These are phyloP conservation scores for Aphyosemion australe DNA, from an alignment of 2,113 vertebrate genomes.

Conservation along the genomic window DNA sequence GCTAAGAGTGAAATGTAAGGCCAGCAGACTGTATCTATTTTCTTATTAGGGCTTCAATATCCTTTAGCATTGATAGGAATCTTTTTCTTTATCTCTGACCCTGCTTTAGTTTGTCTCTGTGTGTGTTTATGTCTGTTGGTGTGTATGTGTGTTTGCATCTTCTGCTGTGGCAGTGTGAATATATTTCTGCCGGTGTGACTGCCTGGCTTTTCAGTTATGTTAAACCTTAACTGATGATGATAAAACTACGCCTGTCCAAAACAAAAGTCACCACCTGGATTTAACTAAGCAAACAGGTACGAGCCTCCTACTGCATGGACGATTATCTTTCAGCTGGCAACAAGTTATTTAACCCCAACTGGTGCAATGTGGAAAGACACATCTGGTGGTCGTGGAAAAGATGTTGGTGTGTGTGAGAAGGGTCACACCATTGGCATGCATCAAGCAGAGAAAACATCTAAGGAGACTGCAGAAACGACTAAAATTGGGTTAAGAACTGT, in stretches of 20 bases:
- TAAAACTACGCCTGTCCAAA: slow-evolving; percentile 12
- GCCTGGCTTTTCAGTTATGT: slow-evolving; percentile 17
- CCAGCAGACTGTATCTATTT: slow-evolving; percentile 71
- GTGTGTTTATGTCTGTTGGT: slow-evolving; percentile 26
- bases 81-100: slow-evolving; percentile 76
- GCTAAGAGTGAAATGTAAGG: slow-evolving; percentile 68
- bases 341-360: too few species aligned
- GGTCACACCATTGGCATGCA: too few species aligned
- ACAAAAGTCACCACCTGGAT: too few species aligned
- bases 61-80: slow-evolving; percentile 76
- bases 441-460: too few species aligned
- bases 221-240: slow-evolving; percentile 23
- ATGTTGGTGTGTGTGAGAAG: too few species aligned
- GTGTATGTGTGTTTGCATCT: slow-evolving; percentile 14
- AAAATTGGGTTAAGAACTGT: too few species aligned
- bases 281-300: too few species aligned
- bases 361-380: too few species aligned
- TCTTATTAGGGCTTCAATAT: slow-evolving; percentile 82
- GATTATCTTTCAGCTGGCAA: too few species aligned
- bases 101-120: slow-evolving; percentile 57
- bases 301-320: too few species aligned
- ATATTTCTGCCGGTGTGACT: slow-evolving; percentile 35
- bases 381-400: too few species aligned
- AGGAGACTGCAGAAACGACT: too few species aligned
- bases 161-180: slow-evolving; percentile 53